Base-by-base conservation (phyloP, 2,113 vertebrate genomes). In the Entomyzon cyanotis region DNA sequence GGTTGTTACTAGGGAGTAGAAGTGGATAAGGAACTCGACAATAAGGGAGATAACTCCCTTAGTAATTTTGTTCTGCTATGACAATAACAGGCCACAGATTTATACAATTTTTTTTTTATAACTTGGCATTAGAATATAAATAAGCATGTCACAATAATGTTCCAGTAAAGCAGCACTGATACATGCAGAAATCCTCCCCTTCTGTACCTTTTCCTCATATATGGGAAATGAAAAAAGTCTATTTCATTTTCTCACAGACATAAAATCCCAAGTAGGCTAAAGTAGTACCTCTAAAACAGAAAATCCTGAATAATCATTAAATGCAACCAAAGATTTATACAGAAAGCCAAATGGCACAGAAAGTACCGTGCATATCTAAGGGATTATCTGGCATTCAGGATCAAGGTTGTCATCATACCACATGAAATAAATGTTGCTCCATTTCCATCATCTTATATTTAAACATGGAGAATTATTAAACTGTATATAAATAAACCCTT, bases 251-350 rank as follows among this genome's bases (percentile, higher is more conserved):
- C 67, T 95, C 46, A 63, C 35, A 87, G 63, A 60, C 37, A 73
- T n/a, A 70, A 95, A 91, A 87, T 44, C 53, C 16, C 58, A 91
- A 95, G 81, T 64, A 82, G 62, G 37, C 62, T 93, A 85, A 91
- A 91, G 39, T 6, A 83, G 49, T 69, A 87, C 46, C 31, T 87
- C 9, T 10, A 80, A 94, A 91, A 3, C 41, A 91, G 74, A 95
- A 96, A 96, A 97, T 65, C 70, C 70, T 76, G 67, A 83, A 83
- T 65, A 95, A 94, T 76, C 70, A 91, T 76, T 76, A 91, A 83
- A 87, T 21, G 16, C 41, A 90, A 89, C 58, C 67, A 50, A 95
- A 94, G 53, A 87, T 68, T 94, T 94, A 79, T 42, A 65, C 10
- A 80, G 58, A 84, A 85, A 76, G 46, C 44, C 74, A 92, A 92